These are phyloP conservation scores for Heliopora coerulea DNA, from an alignment of 92 coral and sea anemone species.

Conservation along the genomic window DNA sequence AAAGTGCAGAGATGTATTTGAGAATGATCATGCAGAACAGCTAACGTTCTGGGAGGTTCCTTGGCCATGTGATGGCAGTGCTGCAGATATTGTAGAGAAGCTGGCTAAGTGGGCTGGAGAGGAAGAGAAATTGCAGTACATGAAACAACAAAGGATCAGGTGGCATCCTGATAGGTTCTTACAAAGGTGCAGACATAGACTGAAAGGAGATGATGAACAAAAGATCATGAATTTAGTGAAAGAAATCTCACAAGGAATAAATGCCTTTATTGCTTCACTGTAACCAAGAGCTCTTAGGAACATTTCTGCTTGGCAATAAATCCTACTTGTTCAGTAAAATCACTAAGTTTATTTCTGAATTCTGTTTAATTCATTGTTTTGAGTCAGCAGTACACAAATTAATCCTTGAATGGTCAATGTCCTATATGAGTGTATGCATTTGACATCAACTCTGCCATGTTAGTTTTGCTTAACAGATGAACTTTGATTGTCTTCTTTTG, in stretches of 20 bases:
- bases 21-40: background rate
- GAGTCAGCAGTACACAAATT: no score
- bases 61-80: slow-evolving; percentile 79
- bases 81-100: slow-evolving; percentile 55
- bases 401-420: no score
- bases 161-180: slow-evolving; percentile 98
- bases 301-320: no score
- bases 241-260: slow-evolving; percentile 78
- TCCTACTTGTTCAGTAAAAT: no score
- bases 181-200: slow-evolving; percentile 73
- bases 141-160: slow-evolving; percentile 78
- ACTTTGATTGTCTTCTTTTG: no score
- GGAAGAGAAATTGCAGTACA: slow-evolving; percentile 57
- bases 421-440: no score
- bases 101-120: slow-evolving; percentile 61
- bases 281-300: background rate
- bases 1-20: slow-evolving; percentile 60
- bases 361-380: no score
- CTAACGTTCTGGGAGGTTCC: slow-evolving; percentile 64
- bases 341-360: no score
- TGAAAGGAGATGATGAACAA: slow-evolving; percentile 58
- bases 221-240: slow-evolving; percentile 69
- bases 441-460: no score
- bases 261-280: slow-evolving; percentile 46
- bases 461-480: no score